Evolutionary conservation across 2,113 vertebrate genomes (phyloP), one percentile per base, ranked within the genome.

Genomic region (Hyperopisus bebe): DNA sequence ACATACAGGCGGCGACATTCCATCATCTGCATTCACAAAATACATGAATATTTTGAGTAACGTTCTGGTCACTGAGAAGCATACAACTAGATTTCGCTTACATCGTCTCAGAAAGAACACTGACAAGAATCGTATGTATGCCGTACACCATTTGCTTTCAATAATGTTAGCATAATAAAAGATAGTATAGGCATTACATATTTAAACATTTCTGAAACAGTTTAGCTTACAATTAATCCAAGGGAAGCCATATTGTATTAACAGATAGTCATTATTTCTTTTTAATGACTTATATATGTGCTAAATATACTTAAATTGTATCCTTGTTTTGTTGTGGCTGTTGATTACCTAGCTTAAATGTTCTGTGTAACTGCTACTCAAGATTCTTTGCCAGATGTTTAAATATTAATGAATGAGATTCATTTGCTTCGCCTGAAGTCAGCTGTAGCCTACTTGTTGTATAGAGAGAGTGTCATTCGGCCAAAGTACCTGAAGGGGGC

Each of bases 401-500:
- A 47, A 70, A 70, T 31, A 13, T 70, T n/a, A 50, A 24, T 17
- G 44, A 50, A 47, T 17, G 13, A 15, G 9, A n/a, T 50, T 47
- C 46, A 21, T 82, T 31, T 44, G n/a, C 80, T 39, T 53, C 91
- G 94, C 91, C 86, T 89, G 17, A 80, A 94, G 93, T 94, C 94
- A 94, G 94, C 91, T 93, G 94, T 94, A 51, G 93, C 94, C 90
- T 94, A 94, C 95, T 94, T 92, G 96, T 95, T 96, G 96, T 96
- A 95, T 96, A 95, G 95, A 94, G 92, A 92, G 92, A 94, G 95
- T 94, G 94, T 95, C 96, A 97, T 96, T 96, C 95, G 96, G 94
- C 96, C 95, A 97, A 97, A 97, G 97, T 99, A 99, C 98, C 98
- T 99, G 98, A 99, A 97, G 98, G 98, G 96, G 98, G 98, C 93